Base-by-base conservation (phyloP, 2,113 vertebrate genomes). In the Zosterops pallidus region DNA sequence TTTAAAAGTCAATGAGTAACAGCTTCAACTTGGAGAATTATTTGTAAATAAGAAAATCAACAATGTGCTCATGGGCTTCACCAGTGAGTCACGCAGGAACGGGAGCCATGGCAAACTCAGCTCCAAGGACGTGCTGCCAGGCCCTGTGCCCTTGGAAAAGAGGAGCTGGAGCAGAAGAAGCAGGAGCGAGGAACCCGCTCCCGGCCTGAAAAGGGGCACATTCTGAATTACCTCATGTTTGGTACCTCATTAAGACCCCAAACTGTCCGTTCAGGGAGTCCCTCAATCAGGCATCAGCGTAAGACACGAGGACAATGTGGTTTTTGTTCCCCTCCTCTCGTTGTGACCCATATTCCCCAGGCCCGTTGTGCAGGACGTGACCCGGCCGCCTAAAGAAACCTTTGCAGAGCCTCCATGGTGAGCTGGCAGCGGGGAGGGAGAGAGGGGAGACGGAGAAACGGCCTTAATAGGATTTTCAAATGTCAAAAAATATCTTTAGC, bases 381-480 rank as follows among this genome's bases (percentile, higher is more conserved):
- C 90, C 70, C 25, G 68, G 60, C 53, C 21, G 37, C 57, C 92
- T 50, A 63, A 67, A 84, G 72, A 70, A 94, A 85, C 65, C 52
- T 60, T 44, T 68, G 76, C 76, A 8, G 74, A 41, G 83, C 81
- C 93, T 92, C 77, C 72, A 3, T 9, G 72, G 33, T 57, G 64
- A 93, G 87, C 92, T 74, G 77, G 71, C 83, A 53, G 11, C 55
- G n/a, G 70, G 69, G 87, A 78, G 55, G 70, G 67, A 70, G 83
- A 14, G 80, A 77, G 62, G 82, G 62, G 90, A 87, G 56, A 69
- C 4, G 13, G 67, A 92, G 82, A 92, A 96, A 83, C 2, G 14
- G 80, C 71, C 41, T 74, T 92, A 88, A 47, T 53, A 92, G 91
- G 92, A 95, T 92, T 95, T 94, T 81, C 89, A 90, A 88, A 95